phyloP scores from a whole-genome alignment of 2,888 invertebrate species.

The Cheilosia impressa region DNA sequence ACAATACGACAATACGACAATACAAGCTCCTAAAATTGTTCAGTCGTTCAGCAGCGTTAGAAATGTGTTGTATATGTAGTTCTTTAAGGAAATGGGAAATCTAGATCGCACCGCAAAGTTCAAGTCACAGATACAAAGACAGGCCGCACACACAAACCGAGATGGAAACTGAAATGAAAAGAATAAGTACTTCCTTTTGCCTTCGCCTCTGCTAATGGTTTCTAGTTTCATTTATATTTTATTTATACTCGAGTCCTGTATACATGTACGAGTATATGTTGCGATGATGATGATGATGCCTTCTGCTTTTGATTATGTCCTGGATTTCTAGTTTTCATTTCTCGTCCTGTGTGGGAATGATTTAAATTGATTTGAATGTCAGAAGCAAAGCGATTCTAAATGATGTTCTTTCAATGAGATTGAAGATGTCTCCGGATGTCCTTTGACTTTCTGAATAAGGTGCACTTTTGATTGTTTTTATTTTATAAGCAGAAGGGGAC shows the following conservation, averaged over 20 bases:
- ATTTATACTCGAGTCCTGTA: slow-evolving; percentile 21
- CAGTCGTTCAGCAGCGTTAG: not conserved
- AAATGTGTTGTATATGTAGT: slow-evolving; percentile 4
- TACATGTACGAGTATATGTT: slow-evolving; percentile 1
- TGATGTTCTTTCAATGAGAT: slow-evolving; percentile 33
- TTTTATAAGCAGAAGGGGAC: not conserved
- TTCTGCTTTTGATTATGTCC: slow-evolving; percentile 72
- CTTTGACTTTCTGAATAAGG: slow-evolving; percentile 33
- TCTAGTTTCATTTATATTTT: slow-evolving; percentile 64
- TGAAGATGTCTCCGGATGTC: slow-evolving; percentile 45
- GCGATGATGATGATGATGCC: slow-evolving; percentile 16
- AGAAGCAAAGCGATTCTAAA: slow-evolving; percentile 55
- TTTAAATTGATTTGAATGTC: slow-evolving; percentile 74
- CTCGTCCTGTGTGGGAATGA: slow-evolving; percentile 42
- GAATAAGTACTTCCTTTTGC: slow-evolving; percentile 57
- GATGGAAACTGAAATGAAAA: slow-evolving; percentile 46
- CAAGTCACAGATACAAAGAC: slow-evolving; percentile 24
- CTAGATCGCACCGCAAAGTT: slow-evolving; percentile 70
- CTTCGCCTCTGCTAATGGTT: slow-evolving; percentile 44
- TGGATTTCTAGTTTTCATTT: slow-evolving; percentile 41
- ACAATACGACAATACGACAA: slow-evolving; percentile 56
- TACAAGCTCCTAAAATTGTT: slow-evolving; percentile 46
- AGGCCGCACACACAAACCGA: slow-evolving; percentile 15
- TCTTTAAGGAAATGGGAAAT: slow-evolving; percentile 69
- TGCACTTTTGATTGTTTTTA: slow-evolving; percentile 39